Evolutionary conservation across 2,888 invertebrate genomes (phyloP).

Genomic region (Netelia inedita): DNA sequence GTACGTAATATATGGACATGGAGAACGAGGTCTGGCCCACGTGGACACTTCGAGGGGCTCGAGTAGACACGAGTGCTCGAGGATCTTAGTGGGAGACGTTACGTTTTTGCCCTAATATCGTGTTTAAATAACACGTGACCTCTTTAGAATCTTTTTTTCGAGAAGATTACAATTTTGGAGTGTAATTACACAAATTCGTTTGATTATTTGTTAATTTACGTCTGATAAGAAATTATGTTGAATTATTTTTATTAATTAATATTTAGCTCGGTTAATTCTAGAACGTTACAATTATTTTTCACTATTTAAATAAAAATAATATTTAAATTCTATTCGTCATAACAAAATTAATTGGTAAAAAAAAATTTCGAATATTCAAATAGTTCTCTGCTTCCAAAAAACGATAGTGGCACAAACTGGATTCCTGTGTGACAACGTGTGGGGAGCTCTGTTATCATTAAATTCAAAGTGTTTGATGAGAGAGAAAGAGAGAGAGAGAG

Average conservation of each 20-base stretch:
- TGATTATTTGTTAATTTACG: not conserved
- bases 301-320: too few relatives aligned
- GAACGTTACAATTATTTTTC: too few relatives aligned
- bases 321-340: too few relatives aligned
- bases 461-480: conserved; percentile 24
- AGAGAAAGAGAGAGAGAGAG: not conserved
- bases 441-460: not conserved
- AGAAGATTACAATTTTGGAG: not conserved
- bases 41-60: conserved; percentile 40
- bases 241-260: too few relatives aligned
- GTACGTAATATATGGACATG: not conserved
- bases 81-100: conserved; percentile 35
- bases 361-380: too few relatives aligned
- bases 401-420: not conserved
- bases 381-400: not conserved
- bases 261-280: too few relatives aligned
- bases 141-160: not conserved
- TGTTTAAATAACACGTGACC: conserved; percentile 23
- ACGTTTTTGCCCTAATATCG: conserved; percentile 20
- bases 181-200: not conserved
- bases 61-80: conserved; percentile 21
- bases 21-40: conserved; percentile 13
- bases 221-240: too few relatives aligned
- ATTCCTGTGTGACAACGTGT: not conserved
- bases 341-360: too few relatives aligned